phyloP scores from a whole-genome alignment of 2,113 vertebrate species.

The Leucopsar rothschildi region DNA sequence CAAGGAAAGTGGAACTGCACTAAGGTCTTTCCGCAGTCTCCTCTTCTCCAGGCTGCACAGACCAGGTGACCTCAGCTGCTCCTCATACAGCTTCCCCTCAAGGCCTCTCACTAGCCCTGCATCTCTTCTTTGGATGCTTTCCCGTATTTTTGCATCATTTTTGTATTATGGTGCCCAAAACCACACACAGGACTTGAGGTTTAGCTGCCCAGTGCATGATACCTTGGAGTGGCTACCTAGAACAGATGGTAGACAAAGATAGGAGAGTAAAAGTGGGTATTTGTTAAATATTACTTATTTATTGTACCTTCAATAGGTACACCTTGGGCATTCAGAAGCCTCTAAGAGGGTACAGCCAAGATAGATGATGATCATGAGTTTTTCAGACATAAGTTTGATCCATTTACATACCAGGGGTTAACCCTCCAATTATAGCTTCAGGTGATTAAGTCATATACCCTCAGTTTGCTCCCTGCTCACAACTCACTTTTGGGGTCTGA shows the following conservation, averaged over 20 bases:
- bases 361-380: not conserved
- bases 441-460: not conserved
- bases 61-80: not conserved
- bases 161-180: not conserved
- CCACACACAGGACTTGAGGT: not conserved
- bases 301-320: not conserved
- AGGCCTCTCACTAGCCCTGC: not conserved
- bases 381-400: not conserved
- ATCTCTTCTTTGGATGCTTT: not conserved
- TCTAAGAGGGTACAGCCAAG: fast-evolving
- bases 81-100: not conserved
- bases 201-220: not conserved
- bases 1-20: fast-evolving
- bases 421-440: not conserved
- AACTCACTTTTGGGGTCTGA: not conserved
- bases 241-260: not conserved
- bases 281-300: not conserved
- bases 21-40: not conserved
- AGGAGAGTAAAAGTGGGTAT: not conserved
- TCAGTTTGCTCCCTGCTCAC: not conserved
- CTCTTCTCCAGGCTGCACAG: not conserved
- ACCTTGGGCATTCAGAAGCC: not conserved
- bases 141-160: not conserved
- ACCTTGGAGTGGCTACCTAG: not conserved
- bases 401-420: not conserved